A percentile compares a stretch with the other conserved stretches of the same genome.
Evolutionary conservation across 2,113 vertebrate species (phyloP).

Genomic region (Sebastes schlegelii): DNA sequence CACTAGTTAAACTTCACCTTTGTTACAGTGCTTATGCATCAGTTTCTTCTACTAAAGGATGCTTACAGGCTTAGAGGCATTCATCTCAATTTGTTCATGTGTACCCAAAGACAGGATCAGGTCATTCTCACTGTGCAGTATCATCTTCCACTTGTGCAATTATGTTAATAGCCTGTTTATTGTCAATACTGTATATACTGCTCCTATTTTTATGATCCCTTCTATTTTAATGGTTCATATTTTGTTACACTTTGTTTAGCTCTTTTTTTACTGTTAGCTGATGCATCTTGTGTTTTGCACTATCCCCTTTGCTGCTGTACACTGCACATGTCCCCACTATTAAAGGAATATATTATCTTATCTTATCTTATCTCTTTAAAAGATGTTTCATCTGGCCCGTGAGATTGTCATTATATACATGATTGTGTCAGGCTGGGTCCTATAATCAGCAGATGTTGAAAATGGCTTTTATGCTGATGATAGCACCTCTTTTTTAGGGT

Average conservation of each 20-base stretch:
- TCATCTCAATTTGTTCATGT: slow-evolving; percentile 8
- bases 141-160: no score
- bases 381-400: not conserved
- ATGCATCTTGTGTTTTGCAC: no score
- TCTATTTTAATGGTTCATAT: no score
- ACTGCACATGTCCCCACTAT: no score
- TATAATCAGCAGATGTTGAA: not conserved
- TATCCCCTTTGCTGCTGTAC: no score
- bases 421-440: not conserved
- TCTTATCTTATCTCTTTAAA: not conserved
- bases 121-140: no score
- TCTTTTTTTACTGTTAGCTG: no score
- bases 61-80: not conserved
- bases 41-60: not conserved
- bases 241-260: no score
- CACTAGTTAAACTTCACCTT: slow-evolving; percentile 20
- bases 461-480: not conserved
- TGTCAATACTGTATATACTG: no score
- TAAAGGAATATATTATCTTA: no score
- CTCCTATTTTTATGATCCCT: no score
- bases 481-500: not conserved
- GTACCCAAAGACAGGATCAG: not conserved
- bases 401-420: not conserved
- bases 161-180: no score
- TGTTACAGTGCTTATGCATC: not conserved